Evolutionary conservation across 2,113 vertebrate genomes (phyloP).

Genomic region (Climacteris rufus): DNA sequence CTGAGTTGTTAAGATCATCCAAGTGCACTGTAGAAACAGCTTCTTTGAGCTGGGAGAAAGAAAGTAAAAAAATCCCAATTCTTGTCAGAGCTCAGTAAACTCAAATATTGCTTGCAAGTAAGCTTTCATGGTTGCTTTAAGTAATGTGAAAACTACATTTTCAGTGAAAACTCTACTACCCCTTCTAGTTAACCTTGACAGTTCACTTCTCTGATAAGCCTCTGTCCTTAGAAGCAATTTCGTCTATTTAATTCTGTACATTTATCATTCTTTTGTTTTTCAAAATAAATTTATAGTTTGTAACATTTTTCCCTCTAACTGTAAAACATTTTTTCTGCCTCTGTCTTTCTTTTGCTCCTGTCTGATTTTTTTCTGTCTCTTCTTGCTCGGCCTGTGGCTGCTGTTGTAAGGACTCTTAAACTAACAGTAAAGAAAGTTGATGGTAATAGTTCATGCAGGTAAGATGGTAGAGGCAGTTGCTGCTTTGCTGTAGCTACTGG

Average conservation of each 20-base stretch:
- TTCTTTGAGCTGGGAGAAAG: background rate
- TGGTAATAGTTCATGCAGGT: conserved; percentile 87
- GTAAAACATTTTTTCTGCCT: conserved; percentile 55
- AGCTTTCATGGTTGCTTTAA: background rate
- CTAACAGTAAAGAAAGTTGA: conserved; percentile 88
- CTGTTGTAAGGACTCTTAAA: conserved; percentile 83
- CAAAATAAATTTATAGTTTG: background rate
- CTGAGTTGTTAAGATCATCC: background rate
- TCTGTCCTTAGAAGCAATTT: background rate
- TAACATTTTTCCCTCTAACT: conserved; percentile 27
- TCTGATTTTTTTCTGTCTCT: conserved; percentile 72
- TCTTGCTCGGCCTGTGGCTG: conserved; percentile 74
- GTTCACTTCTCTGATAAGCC: background rate
- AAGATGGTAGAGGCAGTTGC: conserved; percentile 70
- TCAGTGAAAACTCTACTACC: background rate
- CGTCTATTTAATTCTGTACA: background rate
- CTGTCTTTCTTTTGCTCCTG: conserved; percentile 61
- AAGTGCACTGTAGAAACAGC: background rate
- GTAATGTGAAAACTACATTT: background rate
- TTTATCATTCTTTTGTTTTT: conserved; percentile 33
- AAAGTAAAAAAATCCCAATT: background rate
- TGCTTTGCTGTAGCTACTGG: conserved; percentile 43
- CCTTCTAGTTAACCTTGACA: background rate
- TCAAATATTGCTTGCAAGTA: background rate
- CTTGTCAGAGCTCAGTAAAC: background rate